Evolutionary conservation across 2,888 invertebrate genomes (phyloP), one percentile per base, ranked within the genome.

Genomic region (Cataglyphis albicans): DNA sequence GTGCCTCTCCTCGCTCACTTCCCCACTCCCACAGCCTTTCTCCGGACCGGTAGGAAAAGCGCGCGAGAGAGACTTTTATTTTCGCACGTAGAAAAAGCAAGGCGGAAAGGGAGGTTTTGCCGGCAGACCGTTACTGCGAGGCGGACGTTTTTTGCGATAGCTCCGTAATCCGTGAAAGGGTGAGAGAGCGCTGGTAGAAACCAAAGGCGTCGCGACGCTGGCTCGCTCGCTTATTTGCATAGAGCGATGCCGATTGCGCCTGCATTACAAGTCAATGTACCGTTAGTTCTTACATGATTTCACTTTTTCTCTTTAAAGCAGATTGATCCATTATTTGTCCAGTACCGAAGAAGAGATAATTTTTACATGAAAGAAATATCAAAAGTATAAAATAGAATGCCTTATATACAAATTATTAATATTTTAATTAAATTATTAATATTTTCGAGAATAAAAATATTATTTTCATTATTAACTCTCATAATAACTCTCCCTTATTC

Each of bases 121-220:
- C 41, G 88, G 88, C 89, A 90, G 89, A 90, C 90, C 92, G 92
- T 90, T 92, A 90, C 91, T 90, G 90, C 88, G 88, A 89, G 78
- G 90, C 90, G 87, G 88, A 90, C 87, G 89, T 89, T 92, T 92
- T 92, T 93, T 92, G 88, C 83, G 81, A 84, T 85, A 75, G 81
- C 84, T 82, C 82, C 84, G 67, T 88, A 81, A 84, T 72, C 78
- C 85, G 83, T 88, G 87, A 82, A 86, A 84, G 74, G 85, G 82
- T 78, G 86, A 57, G 83, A 73, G 82, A 82, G 80, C 82, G 75
- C 63, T 61, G 75, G 80, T 68, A 70, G 84, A 80, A 80, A 70
- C 78, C 78, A 80, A 80, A 80, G 78, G 78, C 78, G 72, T 70
- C 78, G 78, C 59, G 78, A 44, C 59, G 70, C 59, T 61, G 68